Evolutionary conservation across 2,888 invertebrate species (phyloP).

Genomic region (Drosophila testacea): DNA sequence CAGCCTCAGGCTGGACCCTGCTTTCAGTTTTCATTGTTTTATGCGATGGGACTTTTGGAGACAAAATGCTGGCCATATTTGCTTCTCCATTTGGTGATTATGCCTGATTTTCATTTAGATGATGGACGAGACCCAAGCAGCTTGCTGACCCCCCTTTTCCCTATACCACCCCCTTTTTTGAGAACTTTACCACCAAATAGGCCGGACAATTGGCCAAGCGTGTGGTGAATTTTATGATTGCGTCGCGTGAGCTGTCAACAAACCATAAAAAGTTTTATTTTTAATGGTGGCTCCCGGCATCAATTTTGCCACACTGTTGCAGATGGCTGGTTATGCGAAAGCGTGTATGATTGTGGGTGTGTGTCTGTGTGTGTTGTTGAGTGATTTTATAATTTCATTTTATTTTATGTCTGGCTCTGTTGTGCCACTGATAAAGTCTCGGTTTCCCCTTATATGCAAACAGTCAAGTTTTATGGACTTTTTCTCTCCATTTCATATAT

Average conservation of each 20-base stretch:
- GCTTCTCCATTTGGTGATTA: conserved; percentile 66
- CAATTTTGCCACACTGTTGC: conserved; percentile 32
- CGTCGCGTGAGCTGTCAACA: conserved; percentile 53
- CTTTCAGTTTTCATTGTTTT: conserved; percentile 53
- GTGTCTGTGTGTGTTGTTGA: conserved; percentile 11
- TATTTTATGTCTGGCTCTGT: conserved; percentile 33
- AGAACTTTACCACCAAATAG: background rate
- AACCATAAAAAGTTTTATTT: conserved; percentile 59
- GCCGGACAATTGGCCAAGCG: conserved; percentile 28
- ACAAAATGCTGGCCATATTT: conserved; percentile 57
- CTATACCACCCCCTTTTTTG: background rate
- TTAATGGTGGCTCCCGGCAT: conserved; percentile 42
- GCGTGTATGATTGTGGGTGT: conserved; percentile 12
- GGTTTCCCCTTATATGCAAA: background rate
- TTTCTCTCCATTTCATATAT: background rate
- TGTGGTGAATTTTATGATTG: conserved; percentile 33
- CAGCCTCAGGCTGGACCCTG: conserved; percentile 11
- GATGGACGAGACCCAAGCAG: conserved; percentile 53
- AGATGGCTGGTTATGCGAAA: conserved; percentile 1
- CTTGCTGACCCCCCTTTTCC: conserved; percentile 11
- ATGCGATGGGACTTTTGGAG: conserved; percentile 16
- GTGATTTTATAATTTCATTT: conserved; percentile 47
- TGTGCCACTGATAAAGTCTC: conserved; percentile 31
- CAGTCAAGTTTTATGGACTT: background rate
- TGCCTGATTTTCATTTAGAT: conserved; percentile 76